phyloP scores from a whole-genome alignment of 2,113 vertebrate species.

The Todiramphus chloris region DNA sequence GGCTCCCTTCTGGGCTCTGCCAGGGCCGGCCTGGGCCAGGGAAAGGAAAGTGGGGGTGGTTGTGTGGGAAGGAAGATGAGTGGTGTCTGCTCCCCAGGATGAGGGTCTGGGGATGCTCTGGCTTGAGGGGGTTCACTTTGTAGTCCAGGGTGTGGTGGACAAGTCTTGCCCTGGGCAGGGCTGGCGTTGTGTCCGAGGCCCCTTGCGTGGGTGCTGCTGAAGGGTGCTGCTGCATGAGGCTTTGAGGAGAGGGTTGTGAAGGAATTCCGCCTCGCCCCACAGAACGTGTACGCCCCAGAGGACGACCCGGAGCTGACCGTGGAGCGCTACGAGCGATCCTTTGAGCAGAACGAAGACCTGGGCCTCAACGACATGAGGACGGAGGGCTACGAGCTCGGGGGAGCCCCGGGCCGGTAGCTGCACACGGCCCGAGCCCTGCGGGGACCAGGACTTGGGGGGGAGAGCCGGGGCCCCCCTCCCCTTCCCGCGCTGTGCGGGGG shows the following conservation, averaged over 20 bases:
- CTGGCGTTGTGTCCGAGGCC: accelerated
- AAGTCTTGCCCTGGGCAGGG: accelerated
- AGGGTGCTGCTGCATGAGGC: accelerated
- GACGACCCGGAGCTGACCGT: conserved; percentile 87
- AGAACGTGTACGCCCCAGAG: conserved; percentile 93
- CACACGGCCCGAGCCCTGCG: not conserved
- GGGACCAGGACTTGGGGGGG: too few species aligned
- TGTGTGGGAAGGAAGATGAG: not conserved
- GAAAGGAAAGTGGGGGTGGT: not conserved
- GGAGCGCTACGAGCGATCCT: conserved; percentile 84
- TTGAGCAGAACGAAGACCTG: conserved; percentile 92
- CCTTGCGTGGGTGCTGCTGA: not conserved
- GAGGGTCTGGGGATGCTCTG: not conserved
- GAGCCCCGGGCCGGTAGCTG: conserved; percentile 18
- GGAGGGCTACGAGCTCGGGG: conserved; percentile 77
- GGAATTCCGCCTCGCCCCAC: not conserved
- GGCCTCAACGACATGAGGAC: conserved; percentile 96
- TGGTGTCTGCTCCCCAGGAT: accelerated
- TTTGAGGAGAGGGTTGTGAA: accelerated
- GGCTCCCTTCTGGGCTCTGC: accelerated
- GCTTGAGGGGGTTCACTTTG: accelerated
- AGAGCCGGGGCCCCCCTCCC: too few species aligned
- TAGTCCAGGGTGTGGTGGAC: accelerated
- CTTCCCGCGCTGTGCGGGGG: too few species aligned
- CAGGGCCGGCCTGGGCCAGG: accelerated